Evolutionary conservation across 2,113 vertebrate species (phyloP).

Genomic region (Chaetops frenatus): DNA sequence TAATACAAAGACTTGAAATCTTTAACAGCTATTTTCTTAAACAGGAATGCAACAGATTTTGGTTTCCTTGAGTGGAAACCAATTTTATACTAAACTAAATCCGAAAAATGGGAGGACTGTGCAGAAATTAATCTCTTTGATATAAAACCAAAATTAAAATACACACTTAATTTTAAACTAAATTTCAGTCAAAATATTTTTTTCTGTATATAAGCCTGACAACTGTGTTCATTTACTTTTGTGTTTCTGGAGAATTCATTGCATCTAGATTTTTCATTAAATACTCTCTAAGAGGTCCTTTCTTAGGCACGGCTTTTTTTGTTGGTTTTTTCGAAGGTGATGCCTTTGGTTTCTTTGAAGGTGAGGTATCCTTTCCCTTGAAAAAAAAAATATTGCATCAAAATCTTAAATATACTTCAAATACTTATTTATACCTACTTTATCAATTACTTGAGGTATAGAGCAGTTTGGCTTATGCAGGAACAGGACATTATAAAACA

Average conservation of each 20-base stretch:
- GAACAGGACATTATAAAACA: not conserved
- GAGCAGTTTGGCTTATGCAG: not conserved
- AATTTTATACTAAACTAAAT: not conserved
- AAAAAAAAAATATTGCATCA: not conserved
- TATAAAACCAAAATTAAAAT: not conserved
- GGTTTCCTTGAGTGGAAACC: not conserved
- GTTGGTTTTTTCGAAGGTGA: not conserved
- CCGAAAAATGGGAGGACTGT: not conserved
- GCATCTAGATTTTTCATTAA: not conserved
- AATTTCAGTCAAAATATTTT: not conserved
- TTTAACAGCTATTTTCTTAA: not conserved
- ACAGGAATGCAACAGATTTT: not conserved
- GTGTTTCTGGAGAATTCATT: not conserved
- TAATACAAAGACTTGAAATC: not conserved
- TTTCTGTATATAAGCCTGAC: not conserved
- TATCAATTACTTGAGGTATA: not conserved
- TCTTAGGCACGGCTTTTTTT: not conserved
- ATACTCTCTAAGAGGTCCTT: not conserved
- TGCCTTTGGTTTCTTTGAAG: not conserved
- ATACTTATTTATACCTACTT: not conserved
- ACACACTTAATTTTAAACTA: not conserved
- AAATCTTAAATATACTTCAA: not conserved
- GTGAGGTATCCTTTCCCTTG: not conserved
- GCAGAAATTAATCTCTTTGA: not conserved
- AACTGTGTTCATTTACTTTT: slow-evolving; percentile 8